Evolutionary conservation across 2,888 invertebrate species (phyloP).

Genomic region (Beris morrisii): DNA sequence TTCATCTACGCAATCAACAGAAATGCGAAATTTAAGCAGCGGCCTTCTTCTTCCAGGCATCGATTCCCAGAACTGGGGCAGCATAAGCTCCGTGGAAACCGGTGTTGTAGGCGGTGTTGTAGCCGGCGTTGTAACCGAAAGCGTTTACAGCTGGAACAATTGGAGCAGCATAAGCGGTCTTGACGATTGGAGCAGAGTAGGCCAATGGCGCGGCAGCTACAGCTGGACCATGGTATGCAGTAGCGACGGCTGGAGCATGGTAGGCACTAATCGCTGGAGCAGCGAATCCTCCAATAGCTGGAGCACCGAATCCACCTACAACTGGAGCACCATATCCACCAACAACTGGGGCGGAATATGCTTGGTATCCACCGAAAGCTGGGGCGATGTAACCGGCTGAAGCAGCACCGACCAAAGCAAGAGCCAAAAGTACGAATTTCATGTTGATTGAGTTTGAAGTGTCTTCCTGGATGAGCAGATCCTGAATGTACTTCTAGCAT

Average conservation of each 20-base stretch:
- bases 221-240: conserved; percentile 2
- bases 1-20: too few species aligned
- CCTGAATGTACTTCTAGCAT: too few species aligned
- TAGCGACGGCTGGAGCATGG: conserved; percentile 4
- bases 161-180: too few species aligned
- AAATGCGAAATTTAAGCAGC: not conserved
- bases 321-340: too few species aligned
- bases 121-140: too few species aligned
- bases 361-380: not conserved
- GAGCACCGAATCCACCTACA: too few species aligned
- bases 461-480: too few species aligned
- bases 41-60: conserved; percentile 15
- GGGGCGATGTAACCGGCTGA: conserved; percentile 2
- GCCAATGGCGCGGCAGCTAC: too few species aligned
- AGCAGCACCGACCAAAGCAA: conserved; percentile 26
- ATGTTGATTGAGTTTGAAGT: too few species aligned
- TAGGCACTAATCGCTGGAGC: not conserved
- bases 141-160: too few species aligned
- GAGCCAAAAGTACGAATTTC: conserved; percentile 19
- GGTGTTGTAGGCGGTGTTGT: too few species aligned
- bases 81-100: conserved; percentile 1
- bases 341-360: not conserved
- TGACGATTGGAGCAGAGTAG: too few species aligned
- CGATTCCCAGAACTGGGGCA: conserved; percentile 2
- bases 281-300: not conserved